phyloP scores from a whole-genome alignment of 1,140 invertebrate species.

The Euura saliciscinereae region DNA sequence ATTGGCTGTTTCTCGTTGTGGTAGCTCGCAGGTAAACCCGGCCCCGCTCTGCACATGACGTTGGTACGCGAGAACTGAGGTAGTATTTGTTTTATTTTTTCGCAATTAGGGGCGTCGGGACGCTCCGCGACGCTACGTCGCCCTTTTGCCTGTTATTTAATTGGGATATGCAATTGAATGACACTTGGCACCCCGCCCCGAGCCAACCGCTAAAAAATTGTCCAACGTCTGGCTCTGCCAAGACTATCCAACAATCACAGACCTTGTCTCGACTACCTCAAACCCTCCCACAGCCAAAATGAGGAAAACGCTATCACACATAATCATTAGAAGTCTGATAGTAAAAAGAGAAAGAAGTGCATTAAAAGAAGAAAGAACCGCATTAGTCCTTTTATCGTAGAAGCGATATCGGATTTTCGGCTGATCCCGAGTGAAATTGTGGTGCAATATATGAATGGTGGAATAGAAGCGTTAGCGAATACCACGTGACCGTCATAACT shows the following conservation, averaged over 20 bases:
- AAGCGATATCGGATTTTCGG: too few species aligned
- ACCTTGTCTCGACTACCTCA: too few species aligned
- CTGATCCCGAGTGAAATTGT: too few species aligned
- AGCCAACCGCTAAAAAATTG: background rate
- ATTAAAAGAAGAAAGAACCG: too few species aligned
- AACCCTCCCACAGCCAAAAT: too few species aligned
- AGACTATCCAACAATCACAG: too few species aligned
- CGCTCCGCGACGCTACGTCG: conserved; percentile 57
- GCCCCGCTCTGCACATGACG: background rate
- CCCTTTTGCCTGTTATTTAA: conserved; percentile 63
- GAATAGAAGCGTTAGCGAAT: too few species aligned
- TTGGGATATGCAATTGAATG: conserved; percentile 61
- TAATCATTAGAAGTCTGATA: too few species aligned
- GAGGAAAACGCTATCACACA: too few species aligned
- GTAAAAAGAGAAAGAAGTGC: too few species aligned
- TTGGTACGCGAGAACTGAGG: background rate
- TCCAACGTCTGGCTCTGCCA: background rate
- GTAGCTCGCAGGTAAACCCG: background rate
- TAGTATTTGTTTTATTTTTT: conserved; percentile 35
- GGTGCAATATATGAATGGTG: too few species aligned
- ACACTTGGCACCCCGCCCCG: conserved; percentile 41
- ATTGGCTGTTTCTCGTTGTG: background rate
- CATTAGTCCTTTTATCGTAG: too few species aligned
- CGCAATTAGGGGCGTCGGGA: conserved; percentile 57
- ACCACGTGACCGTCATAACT: conserved; percentile 9